Evolutionary conservation across 53 echinoderm and acorn worm genomes (phyloP).

Genomic region (Zoroaster sp.): DNA sequence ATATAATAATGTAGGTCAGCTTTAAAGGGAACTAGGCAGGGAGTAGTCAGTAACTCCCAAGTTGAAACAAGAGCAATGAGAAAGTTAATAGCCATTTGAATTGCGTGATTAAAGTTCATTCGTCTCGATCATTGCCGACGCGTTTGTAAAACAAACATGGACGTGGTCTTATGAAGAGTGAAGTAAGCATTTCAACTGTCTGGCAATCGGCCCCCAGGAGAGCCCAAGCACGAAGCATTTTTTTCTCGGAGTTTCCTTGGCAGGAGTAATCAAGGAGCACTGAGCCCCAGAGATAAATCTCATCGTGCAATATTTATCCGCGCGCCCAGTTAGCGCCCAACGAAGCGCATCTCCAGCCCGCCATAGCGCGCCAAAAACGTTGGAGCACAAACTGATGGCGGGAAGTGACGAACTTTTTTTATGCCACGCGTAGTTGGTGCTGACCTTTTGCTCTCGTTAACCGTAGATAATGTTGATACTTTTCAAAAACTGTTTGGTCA

Average conservation of each 20-base stretch:
- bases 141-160: conserved; percentile 45
- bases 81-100: neutral
- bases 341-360: conserved; percentile 41
- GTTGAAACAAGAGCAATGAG: neutral
- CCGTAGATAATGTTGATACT: neutral
- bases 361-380: conserved; percentile 32
- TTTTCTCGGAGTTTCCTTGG: conserved; percentile 11
- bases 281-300: conserved; percentile 52
- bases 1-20: neutral
- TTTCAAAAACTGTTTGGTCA: conserved; percentile 45
- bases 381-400: neutral
- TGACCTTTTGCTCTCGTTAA: conserved; percentile 8
- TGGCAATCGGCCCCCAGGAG: conserved; percentile 20
- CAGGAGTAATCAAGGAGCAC: conserved; percentile 14
- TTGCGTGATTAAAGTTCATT: conserved; percentile 31
- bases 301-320: conserved; percentile 57
- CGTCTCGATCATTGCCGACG: conserved; percentile 27
- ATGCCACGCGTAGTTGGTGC: conserved; percentile 51
- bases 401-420: conserved; percentile 42
- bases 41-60: neutral
- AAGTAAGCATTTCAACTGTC: conserved; percentile 42
- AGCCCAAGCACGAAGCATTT: conserved; percentile 27
- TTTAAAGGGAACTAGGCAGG: neutral
- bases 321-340: conserved; percentile 43
- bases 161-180: conserved; percentile 27